These are phyloP conservation scores for Girardinus metallicus DNA, from an alignment of 2,797 vertebrate species.

Conservation along the genomic window DNA sequence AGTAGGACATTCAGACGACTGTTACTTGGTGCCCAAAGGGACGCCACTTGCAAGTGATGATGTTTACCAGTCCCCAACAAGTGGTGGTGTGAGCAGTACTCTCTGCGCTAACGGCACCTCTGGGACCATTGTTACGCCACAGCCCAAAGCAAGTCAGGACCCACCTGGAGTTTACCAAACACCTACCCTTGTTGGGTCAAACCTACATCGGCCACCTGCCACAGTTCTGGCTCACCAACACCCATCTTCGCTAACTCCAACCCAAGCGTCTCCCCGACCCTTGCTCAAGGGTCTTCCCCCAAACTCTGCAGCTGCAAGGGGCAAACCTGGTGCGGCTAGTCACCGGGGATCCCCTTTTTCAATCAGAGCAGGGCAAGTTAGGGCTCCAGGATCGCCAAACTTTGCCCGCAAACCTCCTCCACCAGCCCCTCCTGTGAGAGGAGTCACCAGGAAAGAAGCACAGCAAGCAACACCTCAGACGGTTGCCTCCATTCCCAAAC, in stretches of 20 bases:
- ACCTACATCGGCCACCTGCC: conserved; percentile 62
- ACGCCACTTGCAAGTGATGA: conserved; percentile 74
- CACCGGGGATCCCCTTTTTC: conserved; percentile 79
- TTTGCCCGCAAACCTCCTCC: conserved; percentile 82
- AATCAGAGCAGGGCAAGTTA: conserved; percentile 69
- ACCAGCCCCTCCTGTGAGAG: conserved; percentile 82
- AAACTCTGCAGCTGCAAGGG: conserved; percentile 59
- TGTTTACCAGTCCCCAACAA: conserved; percentile 82
- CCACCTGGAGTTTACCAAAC: conserved; percentile 76
- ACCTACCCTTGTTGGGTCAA: conserved; percentile 68
- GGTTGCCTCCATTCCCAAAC: conserved; percentile 33
- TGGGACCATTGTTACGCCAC: conserved; percentile 40
- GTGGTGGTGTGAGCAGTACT: conserved; percentile 46
- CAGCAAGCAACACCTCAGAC: conserved; percentile 26
- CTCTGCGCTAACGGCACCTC: conserved; percentile 50
- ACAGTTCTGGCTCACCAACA: conserved; percentile 72
- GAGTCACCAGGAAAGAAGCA: conserved; percentile 81
- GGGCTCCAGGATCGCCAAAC: conserved; percentile 78
- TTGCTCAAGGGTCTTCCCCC: conserved; percentile 64
- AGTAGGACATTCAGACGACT: conserved; percentile 66
- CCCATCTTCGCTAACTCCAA: conserved; percentile 56
- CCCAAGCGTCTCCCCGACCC: conserved; percentile 67
- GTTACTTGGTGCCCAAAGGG: conserved; percentile 82
- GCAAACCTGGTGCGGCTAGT: conserved; percentile 63
- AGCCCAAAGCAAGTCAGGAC: conserved; percentile 67